phyloP scores from a whole-genome alignment of 2,888 invertebrate genomes.

The Eurytoma californica region DNA sequence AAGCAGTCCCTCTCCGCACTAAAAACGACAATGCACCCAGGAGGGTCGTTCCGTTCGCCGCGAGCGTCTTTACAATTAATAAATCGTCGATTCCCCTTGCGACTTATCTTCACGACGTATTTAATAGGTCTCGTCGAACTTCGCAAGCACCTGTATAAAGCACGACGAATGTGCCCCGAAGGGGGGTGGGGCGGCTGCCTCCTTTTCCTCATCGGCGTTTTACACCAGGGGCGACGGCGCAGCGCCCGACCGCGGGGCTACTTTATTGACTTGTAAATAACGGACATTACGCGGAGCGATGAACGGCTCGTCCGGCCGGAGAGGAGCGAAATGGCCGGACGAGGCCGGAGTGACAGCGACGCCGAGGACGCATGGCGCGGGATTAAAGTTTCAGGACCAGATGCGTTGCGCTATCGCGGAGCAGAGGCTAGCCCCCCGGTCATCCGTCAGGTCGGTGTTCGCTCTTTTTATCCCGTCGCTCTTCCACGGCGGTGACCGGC shows the following conservation, averaged over 20 bases:
- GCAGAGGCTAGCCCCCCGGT: neutral
- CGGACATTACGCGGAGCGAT: conserved; percentile 47
- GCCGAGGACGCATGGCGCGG: conserved; percentile 42
- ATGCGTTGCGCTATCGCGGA: conserved; percentile 31
- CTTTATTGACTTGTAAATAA: conserved; percentile 59
- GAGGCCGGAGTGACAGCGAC: conserved; percentile 47
- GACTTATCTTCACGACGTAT: conserved; percentile 4
- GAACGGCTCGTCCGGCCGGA: conserved; percentile 1
- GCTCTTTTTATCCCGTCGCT: neutral
- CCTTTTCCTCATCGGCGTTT: too few relatives aligned
- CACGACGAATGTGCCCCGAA: too few relatives aligned
- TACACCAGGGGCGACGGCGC: too few relatives aligned
- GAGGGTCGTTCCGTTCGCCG: neutral
- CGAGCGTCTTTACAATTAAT: conserved; percentile 23
- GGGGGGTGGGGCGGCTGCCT: too few relatives aligned
- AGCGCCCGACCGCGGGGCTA: neutral
- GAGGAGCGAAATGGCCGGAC: conserved; percentile 37
- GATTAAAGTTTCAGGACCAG: conserved; percentile 53
- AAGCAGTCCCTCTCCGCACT: neutral
- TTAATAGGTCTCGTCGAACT: conserved; percentile 19
- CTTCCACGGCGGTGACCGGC: neutral
- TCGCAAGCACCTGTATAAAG: conserved; percentile 6
- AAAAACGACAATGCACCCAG: neutral
- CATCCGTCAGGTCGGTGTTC: conserved; percentile 41
- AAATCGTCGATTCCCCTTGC: conserved; percentile 25